A percentile compares a stretch with the other conserved stretches of the same genome.
Conservation (phyloP, 2,113 vertebrate genomes). For the Nothobranchius furzeri region DNA sequence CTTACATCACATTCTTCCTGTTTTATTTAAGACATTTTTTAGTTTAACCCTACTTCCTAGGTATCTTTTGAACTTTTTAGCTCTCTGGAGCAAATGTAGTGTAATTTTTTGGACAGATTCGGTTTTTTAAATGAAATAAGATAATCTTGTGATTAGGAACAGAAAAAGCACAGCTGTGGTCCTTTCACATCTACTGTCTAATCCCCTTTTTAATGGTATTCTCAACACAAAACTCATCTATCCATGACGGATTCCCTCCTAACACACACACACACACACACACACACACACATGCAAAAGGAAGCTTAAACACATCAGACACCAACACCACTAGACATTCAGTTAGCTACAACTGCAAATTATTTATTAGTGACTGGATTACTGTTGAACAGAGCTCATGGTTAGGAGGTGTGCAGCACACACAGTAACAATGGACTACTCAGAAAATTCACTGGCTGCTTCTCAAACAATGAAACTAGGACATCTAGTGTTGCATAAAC, state of each 20-base stretch:
- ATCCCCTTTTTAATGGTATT: not conserved
- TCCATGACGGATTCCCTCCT: not conserved
- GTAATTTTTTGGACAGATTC: too few species aligned
- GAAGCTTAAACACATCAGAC: not conserved
- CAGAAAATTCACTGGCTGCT: not conserved
- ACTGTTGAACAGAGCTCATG: not conserved
- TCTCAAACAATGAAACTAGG: not conserved
- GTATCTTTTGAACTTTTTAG: too few species aligned
- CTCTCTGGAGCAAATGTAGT: too few species aligned
- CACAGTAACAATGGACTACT: conserved; percentile 7
- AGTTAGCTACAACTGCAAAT: not conserved
- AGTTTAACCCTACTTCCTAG: too few species aligned
- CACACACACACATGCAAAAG: not conserved
- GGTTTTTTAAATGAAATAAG: too few species aligned
- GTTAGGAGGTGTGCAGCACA: conserved; percentile 3
- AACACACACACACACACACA: not conserved
- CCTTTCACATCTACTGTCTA: not conserved
- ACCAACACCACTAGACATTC: not conserved
- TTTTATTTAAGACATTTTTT: too few species aligned
- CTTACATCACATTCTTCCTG: not conserved
- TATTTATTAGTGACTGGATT: not conserved
- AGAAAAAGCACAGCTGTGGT: too few species aligned
- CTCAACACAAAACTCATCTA: not conserved
- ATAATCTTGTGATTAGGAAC: too few species aligned
- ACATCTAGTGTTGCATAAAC: conserved; percentile 21